These are phyloP conservation scores for Papilio polytes DNA, from an alignment of 1,140 invertebrate species.

Conservation along the genomic window DNA sequence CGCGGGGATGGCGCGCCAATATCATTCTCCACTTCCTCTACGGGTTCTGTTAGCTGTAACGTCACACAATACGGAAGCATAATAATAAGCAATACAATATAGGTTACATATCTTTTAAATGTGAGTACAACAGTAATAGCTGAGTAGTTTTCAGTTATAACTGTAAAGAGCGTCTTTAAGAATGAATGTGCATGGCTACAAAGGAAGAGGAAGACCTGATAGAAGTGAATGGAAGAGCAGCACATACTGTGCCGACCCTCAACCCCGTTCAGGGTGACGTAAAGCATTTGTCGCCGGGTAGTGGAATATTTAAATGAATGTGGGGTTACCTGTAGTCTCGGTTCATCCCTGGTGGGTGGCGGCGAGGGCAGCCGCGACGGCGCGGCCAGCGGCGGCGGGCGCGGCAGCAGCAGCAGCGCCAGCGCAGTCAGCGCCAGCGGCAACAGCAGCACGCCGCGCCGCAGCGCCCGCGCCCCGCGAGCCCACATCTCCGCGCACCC, in stretches of 20 bases:
- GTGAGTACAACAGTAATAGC: too few species aligned
- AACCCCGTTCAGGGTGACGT: too few species aligned
- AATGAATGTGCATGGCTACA: too few species aligned
- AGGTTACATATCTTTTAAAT: too few species aligned
- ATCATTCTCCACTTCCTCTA: slow-evolving; percentile 50
- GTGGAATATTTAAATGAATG: neutral
- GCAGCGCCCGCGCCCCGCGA: slow-evolving; percentile 74
- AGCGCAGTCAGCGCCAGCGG: slow-evolving; percentile 70
- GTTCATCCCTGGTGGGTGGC: slow-evolving; percentile 49
- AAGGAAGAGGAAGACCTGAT: too few species aligned
- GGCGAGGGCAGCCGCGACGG: slow-evolving; percentile 50
- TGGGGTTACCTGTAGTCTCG: slow-evolving; percentile 46
- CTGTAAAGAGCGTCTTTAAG: too few species aligned
- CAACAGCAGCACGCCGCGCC: slow-evolving; percentile 71
- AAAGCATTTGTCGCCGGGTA: neutral
- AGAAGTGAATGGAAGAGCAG: too few species aligned
- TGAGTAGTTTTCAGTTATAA: neutral
- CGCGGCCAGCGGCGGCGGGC: slow-evolving; percentile 58
- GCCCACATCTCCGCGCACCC: slow-evolving; percentile 70
- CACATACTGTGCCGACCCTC: too few species aligned
- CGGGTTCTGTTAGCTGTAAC: slow-evolving; percentile 53
- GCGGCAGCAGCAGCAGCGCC: slow-evolving; percentile 75
- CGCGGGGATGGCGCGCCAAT: slow-evolving; percentile 61
- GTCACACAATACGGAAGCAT: neutral
- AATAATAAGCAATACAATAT: neutral